A percentile compares a stretch with the other conserved stretches of the same genome.
Evolutionary conservation across 2,113 vertebrate species (phyloP).

Genomic region (Paracanthobrama guichenoti): DNA sequence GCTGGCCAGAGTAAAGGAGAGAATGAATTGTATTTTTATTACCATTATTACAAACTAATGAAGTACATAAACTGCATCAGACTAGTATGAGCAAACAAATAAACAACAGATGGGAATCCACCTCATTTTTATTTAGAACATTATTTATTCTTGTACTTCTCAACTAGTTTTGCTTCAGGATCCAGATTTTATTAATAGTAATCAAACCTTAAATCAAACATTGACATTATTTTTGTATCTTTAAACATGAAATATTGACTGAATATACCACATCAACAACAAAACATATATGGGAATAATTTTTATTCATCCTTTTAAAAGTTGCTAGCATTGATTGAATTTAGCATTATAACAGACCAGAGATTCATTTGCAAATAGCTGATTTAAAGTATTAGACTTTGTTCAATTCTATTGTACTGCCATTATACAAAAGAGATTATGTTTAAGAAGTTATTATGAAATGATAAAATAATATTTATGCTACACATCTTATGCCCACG

Average conservation of each 20-base stretch:
- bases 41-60: conserved; percentile 2
- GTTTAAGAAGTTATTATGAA: neutral
- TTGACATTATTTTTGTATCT: neutral
- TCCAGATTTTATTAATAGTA: neutral
- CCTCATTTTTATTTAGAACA: neutral
- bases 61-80: neutral
- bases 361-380: neutral
- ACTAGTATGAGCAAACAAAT: neutral
- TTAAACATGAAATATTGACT: neutral
- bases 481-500: neutral
- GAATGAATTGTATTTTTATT: conserved; percentile 3
- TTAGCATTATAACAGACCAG: neutral
- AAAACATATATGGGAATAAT: neutral
- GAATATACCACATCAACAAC: neutral
- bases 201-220: neutral
- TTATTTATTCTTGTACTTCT: neutral
- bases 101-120: neutral
- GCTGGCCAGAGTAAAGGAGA: neutral
- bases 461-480: neutral
- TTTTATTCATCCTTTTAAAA: neutral
- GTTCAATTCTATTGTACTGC: neutral
- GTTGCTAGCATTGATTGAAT: neutral
- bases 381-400: neutral
- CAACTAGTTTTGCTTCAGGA: neutral
- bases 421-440: neutral